These are phyloP conservation scores for Pantherophis guttatus DNA, from an alignment of 2,113 vertebrate species.

Conservation along the genomic window DNA sequence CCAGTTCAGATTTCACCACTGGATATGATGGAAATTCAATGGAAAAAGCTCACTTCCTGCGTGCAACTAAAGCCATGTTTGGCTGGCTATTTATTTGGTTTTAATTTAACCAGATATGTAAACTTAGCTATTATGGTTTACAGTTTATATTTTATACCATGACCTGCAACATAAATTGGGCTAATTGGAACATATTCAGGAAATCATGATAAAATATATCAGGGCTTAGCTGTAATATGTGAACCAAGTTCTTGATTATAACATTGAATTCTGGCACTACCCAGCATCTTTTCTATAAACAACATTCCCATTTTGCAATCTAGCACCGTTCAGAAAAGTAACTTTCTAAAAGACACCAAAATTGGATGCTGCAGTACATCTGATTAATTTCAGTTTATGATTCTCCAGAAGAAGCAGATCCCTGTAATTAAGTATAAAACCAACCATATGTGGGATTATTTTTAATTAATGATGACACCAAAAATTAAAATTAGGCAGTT, in stretches of 20 bases:
- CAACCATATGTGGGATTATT: not conserved
- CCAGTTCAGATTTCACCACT: too few species aligned
- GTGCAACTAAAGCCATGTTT: not conserved
- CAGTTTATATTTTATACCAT: not conserved
- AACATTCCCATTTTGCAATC: not conserved
- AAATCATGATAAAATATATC: not conserved
- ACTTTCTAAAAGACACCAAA: not conserved
- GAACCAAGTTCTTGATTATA: not conserved
- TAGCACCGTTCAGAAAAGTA: not conserved
- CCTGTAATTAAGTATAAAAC: not conserved
- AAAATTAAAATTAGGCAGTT: not conserved
- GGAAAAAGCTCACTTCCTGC: not conserved
- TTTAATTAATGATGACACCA: not conserved
- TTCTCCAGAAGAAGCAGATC: not conserved
- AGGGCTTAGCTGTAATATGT: not conserved
- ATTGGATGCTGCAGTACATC: too few species aligned
- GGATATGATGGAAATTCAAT: not conserved
- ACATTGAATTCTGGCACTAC: not conserved
- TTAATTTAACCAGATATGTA: not conserved
- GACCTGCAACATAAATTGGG: not conserved
- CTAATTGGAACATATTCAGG: not conserved
- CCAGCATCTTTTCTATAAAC: not conserved
- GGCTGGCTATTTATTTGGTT: not conserved
- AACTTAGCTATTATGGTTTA: not conserved
- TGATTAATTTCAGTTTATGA: not conserved